These are phyloP conservation scores for Sarcophaga bullata DNA, from an alignment of 1,140 invertebrate species.

Conservation along the genomic window DNA sequence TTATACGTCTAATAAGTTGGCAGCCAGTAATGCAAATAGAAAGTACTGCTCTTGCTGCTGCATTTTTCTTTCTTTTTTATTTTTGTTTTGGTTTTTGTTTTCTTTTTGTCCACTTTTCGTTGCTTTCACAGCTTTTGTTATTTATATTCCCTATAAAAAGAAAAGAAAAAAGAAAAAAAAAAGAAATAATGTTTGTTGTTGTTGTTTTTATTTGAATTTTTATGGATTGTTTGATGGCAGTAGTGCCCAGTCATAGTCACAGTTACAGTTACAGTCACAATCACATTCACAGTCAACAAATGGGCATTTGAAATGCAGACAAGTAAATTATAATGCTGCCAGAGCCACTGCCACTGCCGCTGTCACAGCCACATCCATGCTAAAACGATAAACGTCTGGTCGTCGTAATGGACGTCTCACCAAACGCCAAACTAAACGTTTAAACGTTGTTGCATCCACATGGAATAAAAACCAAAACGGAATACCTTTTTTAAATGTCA, in stretches of 20 bases:
- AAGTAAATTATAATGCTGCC: conserved; percentile 15
- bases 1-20: conserved; percentile 20
- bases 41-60: conserved; percentile 16
- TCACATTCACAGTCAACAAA: conserved; percentile 2
- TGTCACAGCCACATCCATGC: too few species aligned
- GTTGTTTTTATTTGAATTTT: neutral
- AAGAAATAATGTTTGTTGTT: neutral
- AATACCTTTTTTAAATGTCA: conserved; percentile 32
- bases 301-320: conserved; percentile 24
- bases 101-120: conserved; percentile 3
- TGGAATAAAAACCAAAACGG: neutral
- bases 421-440: too few species aligned
- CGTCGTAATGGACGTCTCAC: too few species aligned
- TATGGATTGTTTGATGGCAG: neutral
- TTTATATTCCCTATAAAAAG: neutral
- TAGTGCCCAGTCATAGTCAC: neutral
- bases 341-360: too few species aligned
- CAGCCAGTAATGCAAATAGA: conserved; percentile 36
- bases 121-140: conserved; percentile 3
- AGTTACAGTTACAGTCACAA: neutral
- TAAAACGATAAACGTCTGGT: too few species aligned
- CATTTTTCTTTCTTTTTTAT: conserved; percentile 3
- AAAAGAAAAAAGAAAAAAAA: too few species aligned
- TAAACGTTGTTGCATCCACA: too few species aligned
- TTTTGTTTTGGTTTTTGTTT: neutral